Conservation (phyloP, 2,888 invertebrate genomes). For the Didymodactylos carnosus region DNA sequence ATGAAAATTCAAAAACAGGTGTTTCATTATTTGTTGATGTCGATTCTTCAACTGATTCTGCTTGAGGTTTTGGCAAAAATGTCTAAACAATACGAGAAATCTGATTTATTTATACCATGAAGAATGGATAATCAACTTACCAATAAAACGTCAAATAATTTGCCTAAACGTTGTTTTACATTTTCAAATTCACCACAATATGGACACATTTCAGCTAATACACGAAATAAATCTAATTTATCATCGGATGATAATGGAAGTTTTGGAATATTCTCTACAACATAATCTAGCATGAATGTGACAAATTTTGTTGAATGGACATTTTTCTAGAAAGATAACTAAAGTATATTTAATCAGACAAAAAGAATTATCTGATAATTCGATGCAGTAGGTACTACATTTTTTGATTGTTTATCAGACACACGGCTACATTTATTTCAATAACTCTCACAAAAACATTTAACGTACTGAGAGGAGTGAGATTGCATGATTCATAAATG, state of each 20-base stretch:
- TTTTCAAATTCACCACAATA: constrained; percentile 57
- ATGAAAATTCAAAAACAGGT: constrained; percentile 64
- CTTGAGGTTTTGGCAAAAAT: constrained; percentile 69
- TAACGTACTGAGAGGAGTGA: background rate
- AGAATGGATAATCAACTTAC: too few species aligned
- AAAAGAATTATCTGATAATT: too few species aligned
- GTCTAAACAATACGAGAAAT: constrained; percentile 43
- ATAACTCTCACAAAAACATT: background rate
- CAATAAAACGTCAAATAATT: constrained; percentile 55
- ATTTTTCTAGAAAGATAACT: constrained; percentile 53
- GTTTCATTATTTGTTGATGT: constrained; percentile 28
- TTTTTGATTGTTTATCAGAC: too few species aligned
- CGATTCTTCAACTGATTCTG: constrained; percentile 41
- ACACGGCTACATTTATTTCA: constrained; percentile 19
- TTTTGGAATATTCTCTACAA: constrained; percentile 37
- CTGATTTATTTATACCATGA: too few species aligned
- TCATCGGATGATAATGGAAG: constrained; percentile 18
- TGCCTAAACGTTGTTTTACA: constrained; percentile 50
- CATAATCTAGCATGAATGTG: constrained; percentile 60
- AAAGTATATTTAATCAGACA: too few species aligned
- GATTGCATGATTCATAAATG: background rate
- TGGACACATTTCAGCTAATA: constrained; percentile 63
- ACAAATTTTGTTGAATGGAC: constrained; percentile 66
- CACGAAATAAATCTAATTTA: constrained; percentile 58
- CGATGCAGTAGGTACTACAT: too few species aligned